Evolutionary conservation across 2,797 vertebrate species (phyloP), one percentile per base, ranked within the genome.

Genomic region (Eleutherodactylus coqui): DNA sequence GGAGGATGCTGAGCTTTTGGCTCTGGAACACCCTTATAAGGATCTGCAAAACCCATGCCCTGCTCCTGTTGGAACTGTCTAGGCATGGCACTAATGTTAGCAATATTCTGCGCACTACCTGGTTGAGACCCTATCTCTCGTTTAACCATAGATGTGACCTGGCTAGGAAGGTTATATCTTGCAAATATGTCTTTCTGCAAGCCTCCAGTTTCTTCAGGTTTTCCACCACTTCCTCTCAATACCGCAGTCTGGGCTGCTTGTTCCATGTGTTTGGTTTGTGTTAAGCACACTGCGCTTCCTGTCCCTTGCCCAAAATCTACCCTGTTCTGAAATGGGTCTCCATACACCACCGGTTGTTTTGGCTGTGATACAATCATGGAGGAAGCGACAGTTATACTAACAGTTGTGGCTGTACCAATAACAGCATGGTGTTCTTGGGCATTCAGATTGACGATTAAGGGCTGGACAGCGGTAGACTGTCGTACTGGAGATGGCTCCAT

Each of bases 391-490:
- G 97, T 98, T 85, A 99, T 94, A 89, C 96, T 92, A 14, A 97
- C 93, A 0, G 97, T 97, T 87, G 95, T 97, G 51, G 97, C 92
- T 41, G 96, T 96, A 0, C 96, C 96, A 0, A 96, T 92, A 82
- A 96, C 94, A 87, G 96, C 89, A 0, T 97, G 95, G 5, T 98
- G 98, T 89, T 98, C 97, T 91, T 98, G 98, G 88, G 97, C 94
- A 8, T 99, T 99, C 67, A 99, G 94, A 89, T 99, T 99, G 92
- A 99, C 99, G 83, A 98, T 97, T 87, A 98, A 93, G 76, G 98
- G 97, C 88, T 99, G 98, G 72, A 99, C 96, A 27, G 96, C 92
- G 0, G 97, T 99, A 43, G 97, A 96, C 90, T 98, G 97, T 55
- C 97, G 94, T 89, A 89, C 93, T 0, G 95, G 93, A 87, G 94